Evolutionary conservation across 1,140 invertebrate genomes (phyloP), one percentile per base, ranked within the genome.

Genomic region (Asobara japonica): DNA sequence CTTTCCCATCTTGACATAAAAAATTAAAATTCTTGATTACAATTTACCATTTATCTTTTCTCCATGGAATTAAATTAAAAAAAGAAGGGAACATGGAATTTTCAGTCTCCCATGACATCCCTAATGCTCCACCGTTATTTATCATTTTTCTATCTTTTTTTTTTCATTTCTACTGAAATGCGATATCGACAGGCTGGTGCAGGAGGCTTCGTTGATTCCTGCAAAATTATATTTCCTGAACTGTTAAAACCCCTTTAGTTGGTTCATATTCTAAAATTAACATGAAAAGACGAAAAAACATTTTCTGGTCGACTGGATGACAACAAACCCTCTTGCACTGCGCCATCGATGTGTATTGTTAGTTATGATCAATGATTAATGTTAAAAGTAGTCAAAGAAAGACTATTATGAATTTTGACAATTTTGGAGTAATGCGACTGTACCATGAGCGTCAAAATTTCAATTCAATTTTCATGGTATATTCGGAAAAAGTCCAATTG

Each of bases 191-290:
- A 38, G 62, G 25, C 60, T 41, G 69, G 56, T 71, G 69, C 69
- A 71, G 69, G 69, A 71, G 69, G 69, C 30, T 31, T 65, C 69
- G 65, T 71, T 61, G 61, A 71, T 65, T 71, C 69, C 69, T 71
- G 69, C 27, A 71, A 69, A 71, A 71, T 71, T 71, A 71, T 71
- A 41, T 62, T 56, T 56, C 41, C 18, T n/a, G n/a, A 20, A 56
- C 25, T 56, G 22, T 27, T 56, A 18, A 45, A 16, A 45, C 2
- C n/a, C n/a, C 20, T 27, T 27, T 27, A 1, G 1, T 29, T 36
- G 65, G 30, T 36, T 36, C 51, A 48, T 29, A 11, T 48, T 71
- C 41, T 56, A 70, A 29, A 62, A 62, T 41, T 20, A 36, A 22
- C 27, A 60, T 41, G 48, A 67, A n/a, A n/a, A n/a, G n/a, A n/a